These are phyloP conservation scores for Taeniopygia guttata DNA, from an alignment of 2,797 vertebrate genomes.

Conservation along the genomic window DNA sequence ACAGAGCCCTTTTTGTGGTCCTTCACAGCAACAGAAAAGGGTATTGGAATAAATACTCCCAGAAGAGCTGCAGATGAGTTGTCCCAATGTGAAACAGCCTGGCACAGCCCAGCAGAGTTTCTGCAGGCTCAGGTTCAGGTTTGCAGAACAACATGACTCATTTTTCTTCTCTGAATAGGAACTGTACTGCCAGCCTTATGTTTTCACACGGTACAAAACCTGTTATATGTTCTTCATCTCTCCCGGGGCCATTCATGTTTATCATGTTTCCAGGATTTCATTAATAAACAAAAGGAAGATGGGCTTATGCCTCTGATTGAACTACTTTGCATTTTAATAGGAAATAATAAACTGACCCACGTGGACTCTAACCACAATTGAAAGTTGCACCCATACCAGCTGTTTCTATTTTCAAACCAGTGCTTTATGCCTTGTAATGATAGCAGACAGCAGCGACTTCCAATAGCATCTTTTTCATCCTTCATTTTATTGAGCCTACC, in stretches of 20 bases:
- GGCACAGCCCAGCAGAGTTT: not conserved
- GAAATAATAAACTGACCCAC: not conserved
- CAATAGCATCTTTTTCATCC: not conserved
- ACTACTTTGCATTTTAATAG: not conserved
- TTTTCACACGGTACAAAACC: not conserved
- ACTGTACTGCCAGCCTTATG: not conserved
- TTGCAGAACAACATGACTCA: not conserved
- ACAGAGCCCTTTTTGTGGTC: not conserved
- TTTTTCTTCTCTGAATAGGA: not conserved
- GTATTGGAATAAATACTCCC: not conserved
- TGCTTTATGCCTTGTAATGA: not conserved
- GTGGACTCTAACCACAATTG: not conserved
- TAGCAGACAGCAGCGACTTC: not conserved
- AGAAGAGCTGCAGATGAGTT: not conserved
- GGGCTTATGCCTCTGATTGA: not conserved
- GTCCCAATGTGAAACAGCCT: not conserved
- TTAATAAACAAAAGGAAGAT: not conserved
- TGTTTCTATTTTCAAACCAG: conserved; percentile 40
- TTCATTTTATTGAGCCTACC: not conserved
- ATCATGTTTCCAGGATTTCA: not conserved
- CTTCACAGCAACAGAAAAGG: not conserved
- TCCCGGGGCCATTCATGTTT: not conserved
- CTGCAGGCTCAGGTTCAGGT: not conserved
- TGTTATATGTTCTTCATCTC: not conserved
- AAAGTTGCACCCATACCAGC: not conserved